Conservation (phyloP, 2,113 vertebrate species). For the Plotosus lineatus region DNA sequence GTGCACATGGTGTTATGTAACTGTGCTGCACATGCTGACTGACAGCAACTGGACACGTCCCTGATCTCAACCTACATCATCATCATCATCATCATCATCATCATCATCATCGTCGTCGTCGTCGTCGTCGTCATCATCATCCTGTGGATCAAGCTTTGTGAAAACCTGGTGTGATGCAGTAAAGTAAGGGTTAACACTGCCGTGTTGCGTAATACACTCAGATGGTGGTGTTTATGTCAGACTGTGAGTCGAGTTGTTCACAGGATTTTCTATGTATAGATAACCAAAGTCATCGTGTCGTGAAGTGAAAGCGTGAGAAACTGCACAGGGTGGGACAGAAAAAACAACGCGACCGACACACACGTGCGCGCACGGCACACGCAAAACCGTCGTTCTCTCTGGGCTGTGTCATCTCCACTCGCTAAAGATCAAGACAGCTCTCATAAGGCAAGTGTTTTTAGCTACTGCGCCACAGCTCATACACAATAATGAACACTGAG, state of each 20-base stretch:
- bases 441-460: constrained; percentile 50
- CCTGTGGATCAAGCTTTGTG: background rate
- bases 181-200: constrained; percentile 50
- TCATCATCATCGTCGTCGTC: too few relatives aligned
- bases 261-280: background rate
- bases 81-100: too few relatives aligned
- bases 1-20: constrained; percentile 6
- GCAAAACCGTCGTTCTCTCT: constrained; percentile 2
- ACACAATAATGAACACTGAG: background rate
- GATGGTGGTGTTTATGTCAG: constrained; percentile 54
- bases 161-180: background rate
- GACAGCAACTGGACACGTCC: background rate
- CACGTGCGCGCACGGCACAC: background rate
- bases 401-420: constrained; percentile 28
- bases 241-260: constrained; percentile 35
- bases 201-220: constrained; percentile 70
- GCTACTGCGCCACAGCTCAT: constrained; percentile 49
- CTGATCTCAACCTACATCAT: background rate
- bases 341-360: background rate
- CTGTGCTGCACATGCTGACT: background rate
- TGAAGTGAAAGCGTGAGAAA: constrained; percentile 35
- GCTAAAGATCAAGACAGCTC: constrained; percentile 2
- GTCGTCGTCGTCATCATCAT: too few relatives aligned
- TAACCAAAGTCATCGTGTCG: background rate
- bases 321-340: constrained; percentile 13